Evolutionary conservation across 2,113 vertebrate genomes (phyloP).

Genomic region (Oncorhynchus mykiss): DNA sequence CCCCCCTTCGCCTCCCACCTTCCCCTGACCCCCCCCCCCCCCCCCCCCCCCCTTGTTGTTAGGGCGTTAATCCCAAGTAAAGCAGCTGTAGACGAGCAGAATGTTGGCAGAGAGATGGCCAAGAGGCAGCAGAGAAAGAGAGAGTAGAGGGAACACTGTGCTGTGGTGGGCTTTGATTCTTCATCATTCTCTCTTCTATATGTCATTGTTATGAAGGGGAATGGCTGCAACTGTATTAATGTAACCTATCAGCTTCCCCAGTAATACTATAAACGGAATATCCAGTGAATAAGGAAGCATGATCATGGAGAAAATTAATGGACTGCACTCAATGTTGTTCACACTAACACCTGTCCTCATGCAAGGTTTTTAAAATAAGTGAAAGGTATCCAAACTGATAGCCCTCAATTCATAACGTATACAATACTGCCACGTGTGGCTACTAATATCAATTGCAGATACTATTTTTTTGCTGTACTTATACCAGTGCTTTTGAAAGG

Average conservation of each 20-base stretch:
- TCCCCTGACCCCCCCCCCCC: slow-evolving; percentile 26
- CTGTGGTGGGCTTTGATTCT: too few species aligned
- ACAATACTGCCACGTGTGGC: slow-evolving; percentile 5
- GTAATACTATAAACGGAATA: too few species aligned
- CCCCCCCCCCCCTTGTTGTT: slow-evolving; percentile 44
- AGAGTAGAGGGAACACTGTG: neutral
- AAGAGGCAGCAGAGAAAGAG: slow-evolving; percentile 16
- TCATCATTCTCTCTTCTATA: too few species aligned
- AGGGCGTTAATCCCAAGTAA: slow-evolving; percentile 61
- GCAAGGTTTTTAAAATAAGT: neutral
- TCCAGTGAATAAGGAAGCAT: too few species aligned
- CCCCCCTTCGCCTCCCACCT: slow-evolving; percentile 1
- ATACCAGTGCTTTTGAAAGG: neutral
- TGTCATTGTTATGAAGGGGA: too few species aligned
- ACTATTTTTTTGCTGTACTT: neutral
- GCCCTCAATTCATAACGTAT: neutral
- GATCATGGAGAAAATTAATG: too few species aligned
- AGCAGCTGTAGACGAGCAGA: slow-evolving; percentile 46
- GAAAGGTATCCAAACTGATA: neutral
- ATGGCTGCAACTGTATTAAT: too few species aligned
- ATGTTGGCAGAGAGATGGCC: slow-evolving; percentile 25
- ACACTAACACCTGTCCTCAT: too few species aligned
- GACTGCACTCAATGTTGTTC: too few species aligned
- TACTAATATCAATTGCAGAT: neutral
- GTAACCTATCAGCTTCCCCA: too few species aligned